Evolutionary conservation across 2,888 invertebrate species (phyloP).

Genomic region (Ichneumon xanthorius): DNA sequence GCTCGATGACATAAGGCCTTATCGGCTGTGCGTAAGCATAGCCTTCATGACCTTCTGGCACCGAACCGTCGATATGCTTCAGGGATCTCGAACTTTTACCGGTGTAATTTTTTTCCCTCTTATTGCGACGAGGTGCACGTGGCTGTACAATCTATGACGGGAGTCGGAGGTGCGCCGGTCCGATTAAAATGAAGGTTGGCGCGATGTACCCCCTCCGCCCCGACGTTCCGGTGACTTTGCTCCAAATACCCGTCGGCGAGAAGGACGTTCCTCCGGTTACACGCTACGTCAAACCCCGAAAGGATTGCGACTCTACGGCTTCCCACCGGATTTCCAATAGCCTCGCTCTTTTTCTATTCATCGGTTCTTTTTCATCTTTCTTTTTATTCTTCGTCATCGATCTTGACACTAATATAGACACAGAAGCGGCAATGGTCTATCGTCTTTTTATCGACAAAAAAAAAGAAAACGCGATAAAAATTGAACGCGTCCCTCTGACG

Average conservation of each 20-base stretch:
- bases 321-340: slow-evolving; percentile 25
- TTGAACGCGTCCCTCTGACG: not conserved
- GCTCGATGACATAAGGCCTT: not conserved
- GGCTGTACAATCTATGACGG: not conserved
- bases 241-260: slow-evolving; percentile 36
- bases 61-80: not conserved
- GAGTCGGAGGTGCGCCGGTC: not conserved
- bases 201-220: not conserved
- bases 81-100: not conserved
- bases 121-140: not conserved
- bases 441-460: not conserved
- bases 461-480: not conserved
- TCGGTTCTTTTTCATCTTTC: slow-evolving; percentile 8
- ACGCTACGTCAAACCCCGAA: slow-evolving; percentile 37
- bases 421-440: not conserved
- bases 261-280: slow-evolving; percentile 28
- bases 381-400: not conserved
- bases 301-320: slow-evolving; percentile 37
- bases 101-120: not conserved
- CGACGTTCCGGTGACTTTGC: slow-evolving; percentile 28
- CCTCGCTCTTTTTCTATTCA: not conserved
- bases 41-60: not conserved
- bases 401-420: not conserved
- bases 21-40: not conserved
- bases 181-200: slow-evolving; percentile 13